Evolutionary conservation across 2,888 invertebrate species (phyloP).

Genomic region (Idaea biselata): DNA sequence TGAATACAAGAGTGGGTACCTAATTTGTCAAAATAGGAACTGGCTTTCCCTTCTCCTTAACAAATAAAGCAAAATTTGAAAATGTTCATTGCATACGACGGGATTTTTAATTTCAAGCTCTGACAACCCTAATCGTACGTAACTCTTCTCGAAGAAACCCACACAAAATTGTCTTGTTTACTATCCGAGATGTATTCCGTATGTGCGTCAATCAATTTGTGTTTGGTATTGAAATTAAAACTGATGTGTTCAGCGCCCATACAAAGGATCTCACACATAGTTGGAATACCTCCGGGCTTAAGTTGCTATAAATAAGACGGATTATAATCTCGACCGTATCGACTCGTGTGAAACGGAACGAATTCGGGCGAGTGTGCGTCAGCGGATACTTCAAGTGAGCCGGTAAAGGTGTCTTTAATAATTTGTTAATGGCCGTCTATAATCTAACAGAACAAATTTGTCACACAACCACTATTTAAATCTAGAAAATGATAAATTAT

Average conservation of each 20-base stretch:
- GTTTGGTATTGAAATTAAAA: neutral
- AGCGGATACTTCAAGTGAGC: slow-evolving; percentile 45
- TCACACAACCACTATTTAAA: slow-evolving; percentile 26
- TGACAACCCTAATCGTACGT: neutral
- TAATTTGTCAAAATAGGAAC: too few relatives aligned
- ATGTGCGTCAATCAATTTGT: neutral
- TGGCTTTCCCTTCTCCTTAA: too few relatives aligned
- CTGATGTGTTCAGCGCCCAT: slow-evolving; percentile 1
- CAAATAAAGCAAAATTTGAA: neutral
- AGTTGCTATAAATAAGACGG: slow-evolving; percentile 49
- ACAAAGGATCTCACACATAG: slow-evolving; percentile 33
- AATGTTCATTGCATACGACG: neutral
- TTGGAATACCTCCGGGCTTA: slow-evolving; percentile 42
- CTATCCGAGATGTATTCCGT: neutral
- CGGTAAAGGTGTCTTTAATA: slow-evolving; percentile 40
- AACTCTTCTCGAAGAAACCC: neutral
- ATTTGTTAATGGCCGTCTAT: slow-evolving; percentile 52
- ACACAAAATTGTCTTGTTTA: neutral
- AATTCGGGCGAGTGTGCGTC: slow-evolving; percentile 47
- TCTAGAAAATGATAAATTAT: too few relatives aligned
- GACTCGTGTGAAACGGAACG: slow-evolving; percentile 60
- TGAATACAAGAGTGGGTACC: too few relatives aligned
- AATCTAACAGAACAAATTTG: slow-evolving; percentile 50
- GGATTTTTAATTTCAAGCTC: neutral
- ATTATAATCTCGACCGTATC: slow-evolving; percentile 36